Percentiles rank a stretch among this genome's conserved stretches.
These are phyloP conservation scores for Fabriciana adippe DNA, from an alignment of 2,888 invertebrate species.

Conservation along the genomic window DNA sequence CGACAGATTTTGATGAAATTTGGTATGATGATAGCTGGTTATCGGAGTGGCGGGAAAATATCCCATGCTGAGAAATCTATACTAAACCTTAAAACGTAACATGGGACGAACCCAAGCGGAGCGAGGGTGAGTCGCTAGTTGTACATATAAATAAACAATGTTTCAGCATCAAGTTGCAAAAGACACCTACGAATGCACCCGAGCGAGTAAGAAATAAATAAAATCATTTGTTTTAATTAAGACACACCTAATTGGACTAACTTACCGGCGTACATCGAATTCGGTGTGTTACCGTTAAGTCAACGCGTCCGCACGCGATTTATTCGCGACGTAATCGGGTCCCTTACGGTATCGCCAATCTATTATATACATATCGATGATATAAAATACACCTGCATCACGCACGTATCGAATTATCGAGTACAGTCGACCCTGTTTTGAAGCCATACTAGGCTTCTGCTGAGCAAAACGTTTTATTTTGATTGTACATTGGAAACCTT, in stretches of 20 bases:
- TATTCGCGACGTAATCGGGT: slow-evolving; percentile 75
- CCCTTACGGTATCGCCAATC: slow-evolving; percentile 64
- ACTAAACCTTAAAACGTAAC: too few relatives aligned
- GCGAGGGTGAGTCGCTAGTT: too few relatives aligned
- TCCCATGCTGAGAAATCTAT: too few relatives aligned
- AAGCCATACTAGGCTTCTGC: slow-evolving; percentile 21
- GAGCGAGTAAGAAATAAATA: too few relatives aligned
- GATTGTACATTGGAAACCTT: slow-evolving; percentile 14
- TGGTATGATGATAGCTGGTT: too few relatives aligned
- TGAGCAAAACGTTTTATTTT: slow-evolving; percentile 13
- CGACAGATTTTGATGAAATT: too few relatives aligned
- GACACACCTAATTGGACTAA: slow-evolving; percentile 45
- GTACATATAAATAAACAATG: too few relatives aligned
- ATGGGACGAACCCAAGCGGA: too few relatives aligned
- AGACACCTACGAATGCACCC: too few relatives aligned
- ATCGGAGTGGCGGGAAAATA: too few relatives aligned
- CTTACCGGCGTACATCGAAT: slow-evolving; percentile 52
- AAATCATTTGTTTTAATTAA: slow-evolving; percentile 37
- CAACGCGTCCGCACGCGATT: slow-evolving; percentile 58
- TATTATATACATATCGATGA: slow-evolving; percentile 39
- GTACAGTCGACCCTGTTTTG: slow-evolving; percentile 32
- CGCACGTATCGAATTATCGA: slow-evolving; percentile 34
- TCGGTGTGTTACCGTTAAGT: slow-evolving; percentile 71
- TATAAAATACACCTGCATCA: slow-evolving; percentile 37
- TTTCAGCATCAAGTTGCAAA: too few relatives aligned